Conservation (phyloP, 2,113 vertebrate genomes). For the Gallinago media region DNA sequence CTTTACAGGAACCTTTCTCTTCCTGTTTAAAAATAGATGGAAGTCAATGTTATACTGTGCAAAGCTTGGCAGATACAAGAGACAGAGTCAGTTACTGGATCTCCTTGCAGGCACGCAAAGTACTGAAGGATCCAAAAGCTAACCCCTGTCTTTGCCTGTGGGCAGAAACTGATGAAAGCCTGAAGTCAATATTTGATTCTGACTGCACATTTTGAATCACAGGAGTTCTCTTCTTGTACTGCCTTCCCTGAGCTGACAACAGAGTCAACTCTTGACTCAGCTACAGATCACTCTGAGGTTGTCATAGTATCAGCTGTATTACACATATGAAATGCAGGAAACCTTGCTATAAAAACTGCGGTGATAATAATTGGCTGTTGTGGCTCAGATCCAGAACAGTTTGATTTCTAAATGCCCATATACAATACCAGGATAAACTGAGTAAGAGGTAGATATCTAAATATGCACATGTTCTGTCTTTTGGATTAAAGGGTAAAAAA, state of each 20-base stretch:
- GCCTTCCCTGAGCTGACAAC: neutral
- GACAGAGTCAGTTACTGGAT: neutral
- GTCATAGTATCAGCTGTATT: neutral
- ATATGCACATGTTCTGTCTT: neutral
- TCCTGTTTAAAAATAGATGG: neutral
- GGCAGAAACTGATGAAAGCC: neutral
- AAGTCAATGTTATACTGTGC: neutral
- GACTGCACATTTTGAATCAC: neutral
- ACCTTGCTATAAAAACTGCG: neutral
- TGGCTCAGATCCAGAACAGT: neutral
- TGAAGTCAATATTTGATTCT: neutral
- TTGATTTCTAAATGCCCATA: neutral
- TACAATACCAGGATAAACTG: neutral
- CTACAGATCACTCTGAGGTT: neutral
- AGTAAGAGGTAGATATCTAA: neutral
- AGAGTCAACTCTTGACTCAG: neutral
- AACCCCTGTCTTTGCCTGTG: neutral
- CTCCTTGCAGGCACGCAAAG: neutral
- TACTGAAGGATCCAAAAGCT: neutral
- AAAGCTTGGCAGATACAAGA: neutral
- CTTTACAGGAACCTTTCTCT: neutral
- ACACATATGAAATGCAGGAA: neutral
- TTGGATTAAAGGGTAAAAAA: neutral
- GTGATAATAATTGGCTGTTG: neutral
- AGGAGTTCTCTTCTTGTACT: neutral